Evolutionary conservation across 30 jellyfish, hydroid and myxozoan species (phyloP).

Genomic region (Hydractinia echinata): DNA sequence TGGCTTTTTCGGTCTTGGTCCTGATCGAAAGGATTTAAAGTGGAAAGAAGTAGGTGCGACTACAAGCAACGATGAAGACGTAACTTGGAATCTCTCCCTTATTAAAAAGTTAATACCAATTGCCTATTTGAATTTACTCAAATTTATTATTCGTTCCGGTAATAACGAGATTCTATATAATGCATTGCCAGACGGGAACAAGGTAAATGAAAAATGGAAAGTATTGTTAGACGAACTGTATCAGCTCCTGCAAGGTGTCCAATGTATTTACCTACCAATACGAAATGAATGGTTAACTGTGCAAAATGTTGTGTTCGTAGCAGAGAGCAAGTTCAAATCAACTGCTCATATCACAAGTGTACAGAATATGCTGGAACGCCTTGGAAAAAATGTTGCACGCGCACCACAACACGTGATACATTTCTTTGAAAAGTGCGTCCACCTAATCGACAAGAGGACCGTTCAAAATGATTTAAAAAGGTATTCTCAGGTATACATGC

Average conservation of each 20-base stretch:
- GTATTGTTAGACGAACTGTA: conserved; percentile 3
- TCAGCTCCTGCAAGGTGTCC: neutral
- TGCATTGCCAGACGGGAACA: conserved; percentile 33
- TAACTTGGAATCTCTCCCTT: conserved; percentile 54
- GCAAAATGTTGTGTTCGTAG: neutral
- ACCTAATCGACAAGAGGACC: neutral
- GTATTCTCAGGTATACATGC: no score
- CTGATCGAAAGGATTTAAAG: conserved; percentile 67
- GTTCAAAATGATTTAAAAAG: no score
- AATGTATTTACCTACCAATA: neutral
- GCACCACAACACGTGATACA: conserved; percentile 39
- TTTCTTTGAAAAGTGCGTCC: neutral
- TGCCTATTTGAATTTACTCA: conserved; percentile 42
- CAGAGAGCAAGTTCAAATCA: neutral
- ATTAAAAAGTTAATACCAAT: conserved; percentile 39
- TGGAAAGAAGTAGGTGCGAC: conserved; percentile 45
- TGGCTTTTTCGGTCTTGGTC: conserved; percentile 67
- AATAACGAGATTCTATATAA: conserved; percentile 22
- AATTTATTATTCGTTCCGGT: neutral
- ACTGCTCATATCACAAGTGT: conserved; percentile 24
- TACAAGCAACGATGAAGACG: conserved; percentile 37
- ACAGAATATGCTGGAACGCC: conserved; percentile 13
- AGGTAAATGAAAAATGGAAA: conserved; percentile 62
- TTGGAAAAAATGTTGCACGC: neutral
- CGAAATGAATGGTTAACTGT: neutral